Evolutionary conservation across 2,888 invertebrate species (phyloP).

Genomic region (Conomelus anceps): DNA sequence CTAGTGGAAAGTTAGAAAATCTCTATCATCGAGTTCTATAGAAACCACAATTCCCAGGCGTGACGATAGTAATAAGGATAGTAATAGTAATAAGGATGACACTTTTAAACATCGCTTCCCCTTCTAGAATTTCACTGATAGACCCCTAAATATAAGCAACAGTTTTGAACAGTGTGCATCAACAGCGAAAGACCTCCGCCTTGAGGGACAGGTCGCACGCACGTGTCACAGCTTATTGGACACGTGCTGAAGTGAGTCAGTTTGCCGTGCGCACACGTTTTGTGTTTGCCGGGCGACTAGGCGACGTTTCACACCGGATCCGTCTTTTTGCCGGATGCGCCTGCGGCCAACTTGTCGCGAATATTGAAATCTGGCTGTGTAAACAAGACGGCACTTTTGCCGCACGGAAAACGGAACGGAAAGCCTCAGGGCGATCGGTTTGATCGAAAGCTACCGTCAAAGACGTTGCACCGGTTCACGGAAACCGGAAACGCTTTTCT

Average conservation of each 20-base stretch:
- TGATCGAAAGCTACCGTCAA: neutral
- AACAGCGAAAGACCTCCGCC: neutral
- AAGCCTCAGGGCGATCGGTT: neutral
- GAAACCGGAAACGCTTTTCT: neutral
- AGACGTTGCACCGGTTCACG: neutral
- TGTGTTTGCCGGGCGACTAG: neutral
- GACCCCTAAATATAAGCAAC: neutral
- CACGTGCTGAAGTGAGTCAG: neutral
- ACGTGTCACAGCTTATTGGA: neutral
- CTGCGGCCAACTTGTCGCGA: neutral
- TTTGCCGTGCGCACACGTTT: neutral
- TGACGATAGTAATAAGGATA: neutral
- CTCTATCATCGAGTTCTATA: neutral
- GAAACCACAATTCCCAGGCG: neutral
- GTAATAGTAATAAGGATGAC: neutral
- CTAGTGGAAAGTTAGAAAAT: neutral
- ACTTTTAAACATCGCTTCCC: neutral
- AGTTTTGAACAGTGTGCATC: neutral
- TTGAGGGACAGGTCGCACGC: neutral
- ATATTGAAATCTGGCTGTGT: neutral
- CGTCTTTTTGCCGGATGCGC: neutral
- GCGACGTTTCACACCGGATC: neutral
- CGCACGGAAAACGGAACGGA: neutral
- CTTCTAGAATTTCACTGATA: neutral
- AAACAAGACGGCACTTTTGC: neutral